A percentile compares a stretch with the other conserved stretches of the same genome.
Conservation (phyloP, 1,140 invertebrate genomes). For the Lasaia peninsularis region DNA sequence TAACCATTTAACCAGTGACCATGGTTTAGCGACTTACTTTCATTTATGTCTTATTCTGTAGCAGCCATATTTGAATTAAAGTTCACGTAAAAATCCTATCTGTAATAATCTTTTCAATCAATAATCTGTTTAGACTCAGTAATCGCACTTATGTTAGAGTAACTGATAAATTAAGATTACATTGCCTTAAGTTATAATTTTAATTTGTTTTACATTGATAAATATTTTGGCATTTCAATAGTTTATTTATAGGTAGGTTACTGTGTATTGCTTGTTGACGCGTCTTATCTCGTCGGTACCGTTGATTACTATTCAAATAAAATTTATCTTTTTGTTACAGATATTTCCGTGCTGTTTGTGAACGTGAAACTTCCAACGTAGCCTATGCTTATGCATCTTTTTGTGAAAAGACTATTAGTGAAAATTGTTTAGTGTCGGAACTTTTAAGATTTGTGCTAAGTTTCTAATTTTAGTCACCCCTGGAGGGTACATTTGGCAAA, state of each 20-base stretch:
- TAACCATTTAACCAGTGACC: too few species aligned
- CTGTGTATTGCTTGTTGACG: conserved; percentile 59
- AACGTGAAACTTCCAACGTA: conserved; percentile 69
- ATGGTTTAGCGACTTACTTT: background rate
- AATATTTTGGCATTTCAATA: conserved; percentile 12
- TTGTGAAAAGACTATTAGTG: conserved; percentile 61
- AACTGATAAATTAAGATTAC: background rate
- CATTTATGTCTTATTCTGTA: background rate
- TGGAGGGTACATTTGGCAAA: conserved; percentile 65
- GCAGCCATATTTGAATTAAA: conserved; percentile 68
- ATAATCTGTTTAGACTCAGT: conserved; percentile 14
- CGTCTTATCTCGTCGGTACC: conserved; percentile 41
- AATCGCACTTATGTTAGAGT: background rate
- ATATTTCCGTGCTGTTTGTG: conserved; percentile 65
- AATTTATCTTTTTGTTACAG: conserved; percentile 50
- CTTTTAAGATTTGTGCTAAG: conserved; percentile 68
- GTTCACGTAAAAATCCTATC: conserved; percentile 52
- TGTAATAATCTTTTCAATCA: conserved; percentile 48
- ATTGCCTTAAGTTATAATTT: background rate
- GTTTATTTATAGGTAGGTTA: conserved; percentile 28
- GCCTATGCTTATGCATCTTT: conserved; percentile 54
- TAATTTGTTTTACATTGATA: conserved; percentile 3
- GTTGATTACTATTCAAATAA: conserved; percentile 4
- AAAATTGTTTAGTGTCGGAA: conserved; percentile 73
- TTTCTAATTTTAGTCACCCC: conserved; percentile 72